A percentile compares a stretch with the other conserved stretches of the same genome.
Evolutionary conservation across 2,113 vertebrate genomes (phyloP).

Genomic region (Phocoena sinus): DNA sequence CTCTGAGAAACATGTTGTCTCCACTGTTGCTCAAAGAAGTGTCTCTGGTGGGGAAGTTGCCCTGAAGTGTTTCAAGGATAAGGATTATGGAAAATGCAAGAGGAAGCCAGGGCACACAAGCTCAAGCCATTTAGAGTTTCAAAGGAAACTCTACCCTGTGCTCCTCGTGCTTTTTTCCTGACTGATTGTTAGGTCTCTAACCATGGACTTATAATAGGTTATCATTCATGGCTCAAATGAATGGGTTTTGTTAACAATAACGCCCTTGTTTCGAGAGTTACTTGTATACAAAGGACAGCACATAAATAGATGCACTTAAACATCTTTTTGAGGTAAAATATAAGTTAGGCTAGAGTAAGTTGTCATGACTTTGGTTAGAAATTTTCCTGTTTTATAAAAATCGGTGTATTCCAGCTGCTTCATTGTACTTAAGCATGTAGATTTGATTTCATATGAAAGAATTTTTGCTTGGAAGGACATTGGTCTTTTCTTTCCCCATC

Average conservation of each 20-base stretch:
- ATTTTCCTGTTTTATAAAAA: slow-evolving; percentile 7
- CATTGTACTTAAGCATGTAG: background rate
- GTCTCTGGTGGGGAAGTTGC: background rate
- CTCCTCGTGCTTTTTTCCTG: slow-evolving; percentile 47
- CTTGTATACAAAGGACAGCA: slow-evolving; percentile 42
- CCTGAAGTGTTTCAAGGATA: background rate
- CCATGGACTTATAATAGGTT: slow-evolving; percentile 54
- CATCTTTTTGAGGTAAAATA: slow-evolving; percentile 31
- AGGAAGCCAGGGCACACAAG: background rate
- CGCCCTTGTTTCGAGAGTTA: slow-evolving; percentile 44
- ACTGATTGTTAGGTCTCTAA: slow-evolving; percentile 46
- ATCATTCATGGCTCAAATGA: slow-evolving; percentile 64
- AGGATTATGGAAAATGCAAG: slow-evolving; percentile 36
- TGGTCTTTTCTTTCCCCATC: background rate
- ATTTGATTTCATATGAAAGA: background rate
- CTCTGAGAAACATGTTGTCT: background rate
- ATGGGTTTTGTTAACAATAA: slow-evolving; percentile 62
- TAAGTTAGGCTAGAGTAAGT: background rate
- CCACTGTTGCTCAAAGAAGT: background rate
- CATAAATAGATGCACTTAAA: slow-evolving; percentile 50
- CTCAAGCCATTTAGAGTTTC: slow-evolving; percentile 44
- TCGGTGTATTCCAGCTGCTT: background rate
- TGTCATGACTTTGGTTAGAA: slow-evolving; percentile 7
- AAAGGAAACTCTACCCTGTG: slow-evolving; percentile 52
- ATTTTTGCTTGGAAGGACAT: background rate